These are phyloP conservation scores for Pterois miles DNA, from an alignment of 2,797 vertebrate genomes.

Conservation along the genomic window DNA sequence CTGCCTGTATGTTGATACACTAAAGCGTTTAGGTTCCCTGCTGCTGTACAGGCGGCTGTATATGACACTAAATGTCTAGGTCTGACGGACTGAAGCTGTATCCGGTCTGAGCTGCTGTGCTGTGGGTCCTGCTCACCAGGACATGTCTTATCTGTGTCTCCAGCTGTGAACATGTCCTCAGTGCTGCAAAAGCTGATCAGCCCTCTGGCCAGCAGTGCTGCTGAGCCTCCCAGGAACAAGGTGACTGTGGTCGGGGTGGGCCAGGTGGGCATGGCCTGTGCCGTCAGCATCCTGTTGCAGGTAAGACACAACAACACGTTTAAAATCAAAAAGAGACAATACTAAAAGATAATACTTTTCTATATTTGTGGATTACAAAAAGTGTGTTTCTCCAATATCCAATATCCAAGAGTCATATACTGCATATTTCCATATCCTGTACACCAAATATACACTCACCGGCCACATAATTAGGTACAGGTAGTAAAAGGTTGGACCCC, in stretches of 20 bases:
- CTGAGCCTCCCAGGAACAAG: conserved; percentile 87
- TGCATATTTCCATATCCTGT: too few relatives aligned
- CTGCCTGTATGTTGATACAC: background rate
- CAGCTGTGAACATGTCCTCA: conserved; percentile 86
- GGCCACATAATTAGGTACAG: too few relatives aligned
- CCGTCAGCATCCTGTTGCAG: conserved; percentile 92
- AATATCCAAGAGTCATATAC: too few relatives aligned
- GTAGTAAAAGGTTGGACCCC: too few relatives aligned
- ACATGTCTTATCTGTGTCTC: conserved; percentile 27
- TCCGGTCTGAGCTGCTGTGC: background rate
- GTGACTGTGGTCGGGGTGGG: conserved; percentile 95
- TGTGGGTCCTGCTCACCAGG: too few relatives aligned
- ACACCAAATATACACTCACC: too few relatives aligned
- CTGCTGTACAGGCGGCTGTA: background rate
- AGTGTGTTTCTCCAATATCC: too few relatives aligned
- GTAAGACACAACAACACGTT: conserved; percentile 79
- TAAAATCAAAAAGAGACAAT: too few relatives aligned
- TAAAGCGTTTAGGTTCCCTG: background rate
- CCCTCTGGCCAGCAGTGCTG: conserved; percentile 63
- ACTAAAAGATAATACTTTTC: too few relatives aligned
- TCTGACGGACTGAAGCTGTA: background rate
- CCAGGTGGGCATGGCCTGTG: conserved; percentile 96
- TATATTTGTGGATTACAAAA: too few relatives aligned
- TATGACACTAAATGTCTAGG: background rate
- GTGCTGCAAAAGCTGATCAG: conserved; percentile 91